These are phyloP conservation scores for Heterohyrax brucei DNA, from an alignment of 2,797 vertebrate species.

Conservation along the genomic window DNA sequence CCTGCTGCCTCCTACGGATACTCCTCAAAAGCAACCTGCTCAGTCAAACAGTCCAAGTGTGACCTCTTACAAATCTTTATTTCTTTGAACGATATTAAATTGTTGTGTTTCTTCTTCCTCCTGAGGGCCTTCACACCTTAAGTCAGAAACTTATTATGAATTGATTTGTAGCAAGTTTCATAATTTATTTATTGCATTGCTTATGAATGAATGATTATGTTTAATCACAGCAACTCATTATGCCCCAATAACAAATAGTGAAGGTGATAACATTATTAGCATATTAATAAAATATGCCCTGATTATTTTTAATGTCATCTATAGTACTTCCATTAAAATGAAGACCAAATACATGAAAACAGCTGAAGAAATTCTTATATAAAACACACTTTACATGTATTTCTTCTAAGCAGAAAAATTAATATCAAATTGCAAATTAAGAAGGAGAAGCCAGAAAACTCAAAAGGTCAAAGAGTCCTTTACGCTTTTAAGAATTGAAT, in stretches of 20 bases:
- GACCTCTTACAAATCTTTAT: conserved; percentile 78
- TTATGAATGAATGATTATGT: conserved; percentile 73
- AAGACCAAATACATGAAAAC: conserved; percentile 23
- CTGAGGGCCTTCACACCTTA: conserved; percentile 26
- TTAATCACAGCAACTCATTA: conserved; percentile 75
- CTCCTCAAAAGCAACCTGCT: conserved; percentile 74
- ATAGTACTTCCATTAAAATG: not conserved
- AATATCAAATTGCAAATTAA: conserved; percentile 31
- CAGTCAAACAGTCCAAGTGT: conserved; percentile 57
- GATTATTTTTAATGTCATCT: conserved; percentile 63
- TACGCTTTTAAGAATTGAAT: conserved; percentile 45
- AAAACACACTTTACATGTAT: conserved; percentile 15
- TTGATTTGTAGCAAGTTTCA: conserved; percentile 48
- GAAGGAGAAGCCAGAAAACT: conserved; percentile 31
- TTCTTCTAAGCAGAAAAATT: not conserved
- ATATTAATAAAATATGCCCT: conserved; percentile 63
- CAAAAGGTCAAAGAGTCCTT: conserved; percentile 55
- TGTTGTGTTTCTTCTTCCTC: conserved; percentile 17
- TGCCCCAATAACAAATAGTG: conserved; percentile 33
- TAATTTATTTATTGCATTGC: conserved; percentile 73
- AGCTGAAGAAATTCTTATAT: not conserved
- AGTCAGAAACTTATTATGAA: conserved; percentile 75
- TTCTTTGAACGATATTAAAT: conserved; percentile 66
- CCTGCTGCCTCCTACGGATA: conserved; percentile 71
- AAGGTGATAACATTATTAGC: conserved; percentile 65